These are phyloP conservation scores for Eurois occulta DNA, from an alignment of 2,888 invertebrate species.

Conservation along the genomic window DNA sequence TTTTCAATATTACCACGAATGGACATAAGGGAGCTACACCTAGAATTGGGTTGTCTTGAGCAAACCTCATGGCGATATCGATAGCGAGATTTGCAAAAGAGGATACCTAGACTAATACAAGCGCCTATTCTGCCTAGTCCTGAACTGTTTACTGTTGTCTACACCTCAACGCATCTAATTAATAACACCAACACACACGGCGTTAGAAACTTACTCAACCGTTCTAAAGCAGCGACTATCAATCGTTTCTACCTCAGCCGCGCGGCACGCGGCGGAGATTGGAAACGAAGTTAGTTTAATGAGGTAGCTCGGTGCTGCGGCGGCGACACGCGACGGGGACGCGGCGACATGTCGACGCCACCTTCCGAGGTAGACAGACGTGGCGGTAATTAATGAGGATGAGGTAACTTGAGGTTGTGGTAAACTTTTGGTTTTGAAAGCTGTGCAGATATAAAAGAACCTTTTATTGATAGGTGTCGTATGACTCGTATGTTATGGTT, in stretches of 20 bases:
- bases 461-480: neutral
- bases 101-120: neutral
- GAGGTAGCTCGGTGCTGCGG: conserved; percentile 61
- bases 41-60: neutral
- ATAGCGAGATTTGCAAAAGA: neutral
- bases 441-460: neutral
- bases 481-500: neutral
- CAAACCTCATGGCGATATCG: neutral
- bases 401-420: conserved; percentile 29
- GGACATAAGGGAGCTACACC: neutral
- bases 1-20: neutral
- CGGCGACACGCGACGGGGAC: conserved; percentile 25
- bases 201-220: conserved; percentile 29
- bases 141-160: conserved; percentile 9
- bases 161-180: conserved; percentile 36
- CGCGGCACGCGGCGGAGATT: conserved; percentile 64
- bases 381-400: conserved; percentile 53
- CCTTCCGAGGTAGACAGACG: conserved; percentile 52
- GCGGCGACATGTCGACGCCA: conserved; percentile 37
- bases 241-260: conserved; percentile 60
- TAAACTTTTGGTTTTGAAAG: conserved; percentile 30
- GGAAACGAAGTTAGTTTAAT: conserved; percentile 67
- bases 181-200: conserved; percentile 37
- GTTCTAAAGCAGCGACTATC: conserved; percentile 49
- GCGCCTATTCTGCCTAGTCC: neutral